Conservation (phyloP, 2,888 invertebrate species). For the Horisme vitalbata region DNA sequence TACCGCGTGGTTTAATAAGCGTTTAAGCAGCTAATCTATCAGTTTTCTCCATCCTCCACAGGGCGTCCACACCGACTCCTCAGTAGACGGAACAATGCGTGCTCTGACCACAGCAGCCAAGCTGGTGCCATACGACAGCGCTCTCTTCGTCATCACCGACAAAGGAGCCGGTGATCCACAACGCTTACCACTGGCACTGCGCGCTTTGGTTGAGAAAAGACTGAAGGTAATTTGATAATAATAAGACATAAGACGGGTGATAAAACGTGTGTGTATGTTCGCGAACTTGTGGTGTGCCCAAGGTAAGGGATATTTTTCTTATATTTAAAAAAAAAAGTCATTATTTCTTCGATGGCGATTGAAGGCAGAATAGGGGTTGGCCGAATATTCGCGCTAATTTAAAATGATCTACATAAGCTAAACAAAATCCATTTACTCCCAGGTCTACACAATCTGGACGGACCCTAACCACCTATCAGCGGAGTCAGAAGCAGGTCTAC, state of each 20-base stretch:
- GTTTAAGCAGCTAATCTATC: too few relatives aligned
- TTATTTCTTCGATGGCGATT: too few relatives aligned
- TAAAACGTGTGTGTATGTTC: too few relatives aligned
- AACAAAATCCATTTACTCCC: constrained; percentile 12
- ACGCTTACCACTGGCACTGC: constrained; percentile 59
- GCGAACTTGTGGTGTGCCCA: too few relatives aligned
- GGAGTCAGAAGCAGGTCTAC: constrained; percentile 58
- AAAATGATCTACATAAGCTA: too few relatives aligned
- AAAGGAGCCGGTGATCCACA: constrained; percentile 77
- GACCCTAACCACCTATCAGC: constrained; percentile 57
- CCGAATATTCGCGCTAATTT: too few relatives aligned
- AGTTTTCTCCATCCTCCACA: constrained; percentile 31
- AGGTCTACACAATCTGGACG: constrained; percentile 78
- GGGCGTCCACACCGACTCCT: constrained; percentile 59
- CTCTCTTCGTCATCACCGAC: constrained; percentile 84
- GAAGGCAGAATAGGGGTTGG: too few relatives aligned
- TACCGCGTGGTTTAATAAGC: too few relatives aligned
- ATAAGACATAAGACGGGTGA: too few relatives aligned
- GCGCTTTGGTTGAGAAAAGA: constrained; percentile 69
- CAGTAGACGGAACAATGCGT: constrained; percentile 81
- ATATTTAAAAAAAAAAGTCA: too few relatives aligned
- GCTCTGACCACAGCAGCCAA: constrained; percentile 84
- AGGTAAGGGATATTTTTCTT: too few relatives aligned
- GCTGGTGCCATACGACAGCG: constrained; percentile 84
- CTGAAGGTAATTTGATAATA: constrained; percentile 50